Percentiles rank a stretch among this genome's conserved stretches.
These are phyloP conservation scores for Ptychadena robeensis DNA, from an alignment of 2,797 vertebrate genomes.

Conservation along the genomic window DNA sequence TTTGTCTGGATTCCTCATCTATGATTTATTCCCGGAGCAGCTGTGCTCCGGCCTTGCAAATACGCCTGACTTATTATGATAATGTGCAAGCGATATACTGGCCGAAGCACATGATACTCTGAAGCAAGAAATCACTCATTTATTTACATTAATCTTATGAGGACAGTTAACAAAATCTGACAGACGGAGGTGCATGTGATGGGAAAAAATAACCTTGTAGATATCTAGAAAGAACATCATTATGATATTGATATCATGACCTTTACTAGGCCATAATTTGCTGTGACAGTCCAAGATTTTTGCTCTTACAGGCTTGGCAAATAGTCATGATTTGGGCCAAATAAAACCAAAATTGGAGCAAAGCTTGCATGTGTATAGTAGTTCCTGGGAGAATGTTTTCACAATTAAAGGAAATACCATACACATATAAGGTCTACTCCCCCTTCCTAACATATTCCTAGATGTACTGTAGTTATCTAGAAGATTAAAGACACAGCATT, in stretches of 20 bases:
- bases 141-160: neutral
- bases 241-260: neutral
- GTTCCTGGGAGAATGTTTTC: too few relatives aligned
- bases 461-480: too few relatives aligned
- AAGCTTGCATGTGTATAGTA: too few relatives aligned
- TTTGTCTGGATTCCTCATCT: slow-evolving; percentile 54
- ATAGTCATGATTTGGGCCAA: too few relatives aligned
- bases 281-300: neutral
- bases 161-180: slow-evolving; percentile 5
- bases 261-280: neutral
- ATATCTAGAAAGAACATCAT: neutral
- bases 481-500: too few relatives aligned
- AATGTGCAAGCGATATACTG: slow-evolving; percentile 44
- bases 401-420: too few relatives aligned
- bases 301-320: too few relatives aligned
- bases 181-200: neutral
- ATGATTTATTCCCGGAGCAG: slow-evolving; percentile 60
- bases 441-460: too few relatives aligned
- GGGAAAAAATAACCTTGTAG: neutral
- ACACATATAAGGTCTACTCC: too few relatives aligned
- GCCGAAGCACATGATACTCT: slow-evolving; percentile 34
- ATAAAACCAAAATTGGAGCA: too few relatives aligned
- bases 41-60: slow-evolving; percentile 59
- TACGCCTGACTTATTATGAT: slow-evolving; percentile 62
- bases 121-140: neutral